Percentiles rank a stretch among this genome's conserved stretches.
Evolutionary conservation across 2,888 invertebrate genomes (phyloP).

Genomic region (Idaea straminata): DNA sequence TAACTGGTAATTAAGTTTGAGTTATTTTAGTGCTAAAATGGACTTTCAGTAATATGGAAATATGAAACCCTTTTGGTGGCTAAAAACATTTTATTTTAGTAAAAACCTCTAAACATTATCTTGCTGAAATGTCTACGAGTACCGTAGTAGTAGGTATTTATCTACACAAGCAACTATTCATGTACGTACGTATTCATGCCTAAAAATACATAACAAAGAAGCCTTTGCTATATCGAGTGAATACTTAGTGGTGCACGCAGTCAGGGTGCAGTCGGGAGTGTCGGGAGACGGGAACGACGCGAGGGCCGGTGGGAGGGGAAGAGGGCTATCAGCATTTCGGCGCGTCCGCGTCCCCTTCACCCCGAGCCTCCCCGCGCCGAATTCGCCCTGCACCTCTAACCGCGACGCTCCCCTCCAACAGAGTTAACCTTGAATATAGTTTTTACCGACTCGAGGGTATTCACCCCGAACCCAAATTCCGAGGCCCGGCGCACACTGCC

Average conservation of each 20-base stretch:
- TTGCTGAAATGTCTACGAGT: no score
- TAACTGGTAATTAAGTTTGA: not conserved
- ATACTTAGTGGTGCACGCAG: conserved; percentile 27
- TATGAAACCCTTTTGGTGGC: not conserved
- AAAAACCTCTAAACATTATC: no score
- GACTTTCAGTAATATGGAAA: not conserved
- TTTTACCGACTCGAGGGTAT: conserved; percentile 79
- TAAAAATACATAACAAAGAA: conserved; percentile 5
- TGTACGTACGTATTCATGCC: conserved; percentile 5
- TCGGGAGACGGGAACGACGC: conserved; percentile 27
- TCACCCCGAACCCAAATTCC: conserved; percentile 79
- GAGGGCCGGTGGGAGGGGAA: conserved; percentile 27
- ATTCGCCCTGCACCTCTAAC: conserved; percentile 71
- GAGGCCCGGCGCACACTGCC: conserved; percentile 64
- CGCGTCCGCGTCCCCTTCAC: conserved; percentile 59
- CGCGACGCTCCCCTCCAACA: conserved; percentile 73
- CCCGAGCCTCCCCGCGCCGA: conserved; percentile 49
- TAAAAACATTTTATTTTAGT: no score
- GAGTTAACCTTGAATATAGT: conserved; percentile 79
- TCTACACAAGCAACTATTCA: not conserved
- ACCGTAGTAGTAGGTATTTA: no score
- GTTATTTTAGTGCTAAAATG: not conserved
- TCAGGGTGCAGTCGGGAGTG: conserved; percentile 50
- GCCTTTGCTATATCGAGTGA: conserved; percentile 8
- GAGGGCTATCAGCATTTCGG: conserved; percentile 76